Conservation (phyloP, 2,888 invertebrate genomes). For the Dyspetes luteomarginatus region DNA sequence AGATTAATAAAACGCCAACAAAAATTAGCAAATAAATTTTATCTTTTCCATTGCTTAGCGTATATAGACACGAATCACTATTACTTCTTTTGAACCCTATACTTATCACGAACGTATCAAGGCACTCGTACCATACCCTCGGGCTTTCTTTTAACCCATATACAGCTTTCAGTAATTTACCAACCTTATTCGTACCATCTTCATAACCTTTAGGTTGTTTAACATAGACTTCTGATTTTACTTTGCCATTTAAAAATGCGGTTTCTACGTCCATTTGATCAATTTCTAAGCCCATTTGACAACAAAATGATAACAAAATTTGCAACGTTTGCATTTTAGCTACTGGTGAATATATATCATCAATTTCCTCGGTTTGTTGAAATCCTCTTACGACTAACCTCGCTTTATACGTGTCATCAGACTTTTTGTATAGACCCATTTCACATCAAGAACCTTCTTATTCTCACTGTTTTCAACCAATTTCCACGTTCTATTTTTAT, state of each 20-base stretch:
- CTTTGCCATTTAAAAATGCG: conserved; percentile 12
- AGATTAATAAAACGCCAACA: conserved; percentile 60
- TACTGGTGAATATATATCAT: conserved; percentile 45
- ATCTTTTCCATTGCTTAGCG: conserved; percentile 5
- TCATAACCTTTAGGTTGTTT: conserved; percentile 7
- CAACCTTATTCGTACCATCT: neutral
- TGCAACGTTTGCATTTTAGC: conserved; percentile 44
- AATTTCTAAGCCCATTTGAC: neutral
- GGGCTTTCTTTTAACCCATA: conserved; percentile 12
- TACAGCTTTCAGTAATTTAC: conserved; percentile 1
- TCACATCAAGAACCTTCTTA: conserved; percentile 31
- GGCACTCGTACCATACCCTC: conserved; percentile 12
- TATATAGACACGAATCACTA: conserved; percentile 60
- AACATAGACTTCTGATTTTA: conserved; percentile 19
- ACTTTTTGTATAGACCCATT: conserved; percentile 28
- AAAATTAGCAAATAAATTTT: conserved; percentile 44
- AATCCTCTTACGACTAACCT: conserved; percentile 43
- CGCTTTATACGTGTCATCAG: too few relatives aligned
- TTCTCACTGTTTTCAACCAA: conserved; percentile 15
- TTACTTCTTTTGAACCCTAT: conserved; percentile 20
- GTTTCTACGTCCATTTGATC: conserved; percentile 26
- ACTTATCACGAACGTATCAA: conserved; percentile 6
- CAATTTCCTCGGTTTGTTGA: conserved; percentile 21
- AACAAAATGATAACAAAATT: conserved; percentile 23
- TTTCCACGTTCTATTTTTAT: conserved; percentile 36